phyloP scores from a whole-genome alignment of 2,797 vertebrate genomes.

The Sebastes jordani region DNA sequence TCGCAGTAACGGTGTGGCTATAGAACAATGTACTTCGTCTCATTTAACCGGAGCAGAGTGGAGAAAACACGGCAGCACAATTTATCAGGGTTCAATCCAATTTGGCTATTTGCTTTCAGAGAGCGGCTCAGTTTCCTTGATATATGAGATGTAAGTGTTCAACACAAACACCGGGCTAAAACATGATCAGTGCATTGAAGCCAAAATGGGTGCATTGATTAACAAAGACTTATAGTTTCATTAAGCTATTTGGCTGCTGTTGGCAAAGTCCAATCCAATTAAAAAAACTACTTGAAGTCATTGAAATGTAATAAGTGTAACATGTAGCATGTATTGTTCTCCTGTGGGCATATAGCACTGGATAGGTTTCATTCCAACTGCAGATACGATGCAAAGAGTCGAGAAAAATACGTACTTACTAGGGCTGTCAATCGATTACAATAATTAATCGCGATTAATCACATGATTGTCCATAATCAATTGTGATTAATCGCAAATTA shows the following conservation, averaged over 20 bases:
- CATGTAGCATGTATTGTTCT: background rate
- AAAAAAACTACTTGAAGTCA: background rate
- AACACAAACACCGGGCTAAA: constrained; percentile 1
- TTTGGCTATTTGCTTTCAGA: constrained; percentile 19
- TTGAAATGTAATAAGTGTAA: background rate
- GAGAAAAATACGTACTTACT: background rate
- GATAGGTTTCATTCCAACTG: background rate
- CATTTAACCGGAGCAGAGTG: constrained; percentile 17
- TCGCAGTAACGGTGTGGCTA: constrained; percentile 4
- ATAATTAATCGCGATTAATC: too few species aligned
- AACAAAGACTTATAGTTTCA: background rate
- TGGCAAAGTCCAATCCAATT: constrained; percentile 11
- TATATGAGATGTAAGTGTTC: constrained; percentile 10
- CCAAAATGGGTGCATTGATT: constrained; percentile 3
- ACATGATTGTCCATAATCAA: too few species aligned
- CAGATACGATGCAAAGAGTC: background rate
- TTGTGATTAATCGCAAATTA: too few species aligned
- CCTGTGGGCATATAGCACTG: background rate
- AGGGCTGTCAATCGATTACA: too few species aligned
- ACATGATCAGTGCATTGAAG: background rate
- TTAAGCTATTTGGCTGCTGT: constrained; percentile 5
- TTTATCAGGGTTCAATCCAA: constrained; percentile 16
- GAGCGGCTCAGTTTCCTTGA: constrained; percentile 12
- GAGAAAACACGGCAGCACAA: constrained; percentile 6
- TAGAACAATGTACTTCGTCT: constrained; percentile 36